Evolutionary conservation across 1,140 invertebrate genomes (phyloP).

Genomic region (Drosophila pallidifrons): DNA sequence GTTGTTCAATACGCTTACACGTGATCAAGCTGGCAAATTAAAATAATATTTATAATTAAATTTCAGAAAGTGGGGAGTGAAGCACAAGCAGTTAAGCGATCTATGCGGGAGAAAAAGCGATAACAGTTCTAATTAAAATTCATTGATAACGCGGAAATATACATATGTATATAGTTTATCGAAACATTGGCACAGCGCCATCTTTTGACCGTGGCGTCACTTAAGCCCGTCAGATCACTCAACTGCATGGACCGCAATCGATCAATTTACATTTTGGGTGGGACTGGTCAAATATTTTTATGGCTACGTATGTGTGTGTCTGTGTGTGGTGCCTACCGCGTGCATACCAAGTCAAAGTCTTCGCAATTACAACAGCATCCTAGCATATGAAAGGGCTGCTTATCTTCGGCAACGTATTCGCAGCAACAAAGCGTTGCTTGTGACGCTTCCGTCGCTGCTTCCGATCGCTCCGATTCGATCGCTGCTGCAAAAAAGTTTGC

Average conservation of each 20-base stretch:
- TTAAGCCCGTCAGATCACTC: not conserved
- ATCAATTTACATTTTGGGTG: not conserved
- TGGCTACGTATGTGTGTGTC: not conserved
- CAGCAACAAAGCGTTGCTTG: constrained; percentile 86
- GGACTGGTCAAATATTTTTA: not conserved
- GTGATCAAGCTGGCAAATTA: constrained; percentile 56
- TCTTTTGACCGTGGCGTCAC: not conserved
- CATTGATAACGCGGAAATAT: not conserved
- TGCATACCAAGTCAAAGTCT: constrained; percentile 85
- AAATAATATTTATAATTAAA: not conserved
- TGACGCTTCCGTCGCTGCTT: constrained; percentile 29
- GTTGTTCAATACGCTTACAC: constrained; percentile 63
- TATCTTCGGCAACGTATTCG: constrained; percentile 86
- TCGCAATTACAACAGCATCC: constrained; percentile 87
- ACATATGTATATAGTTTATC: not conserved
- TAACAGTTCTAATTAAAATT: not conserved
- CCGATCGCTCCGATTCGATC: constrained; percentile 40
- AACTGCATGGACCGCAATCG: not conserved
- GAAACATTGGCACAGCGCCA: not conserved
- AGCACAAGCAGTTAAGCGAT: not conserved
- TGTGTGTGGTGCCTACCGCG: constrained; percentile 47
- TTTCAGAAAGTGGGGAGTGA: not conserved
- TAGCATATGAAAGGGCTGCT: constrained; percentile 86
- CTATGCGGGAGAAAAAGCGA: too few species aligned
- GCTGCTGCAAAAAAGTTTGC: constrained; percentile 49